Evolutionary conservation across 2,888 invertebrate species (phyloP), one percentile per base, ranked within the genome.

Genomic region (Athalia cordata): DNA sequence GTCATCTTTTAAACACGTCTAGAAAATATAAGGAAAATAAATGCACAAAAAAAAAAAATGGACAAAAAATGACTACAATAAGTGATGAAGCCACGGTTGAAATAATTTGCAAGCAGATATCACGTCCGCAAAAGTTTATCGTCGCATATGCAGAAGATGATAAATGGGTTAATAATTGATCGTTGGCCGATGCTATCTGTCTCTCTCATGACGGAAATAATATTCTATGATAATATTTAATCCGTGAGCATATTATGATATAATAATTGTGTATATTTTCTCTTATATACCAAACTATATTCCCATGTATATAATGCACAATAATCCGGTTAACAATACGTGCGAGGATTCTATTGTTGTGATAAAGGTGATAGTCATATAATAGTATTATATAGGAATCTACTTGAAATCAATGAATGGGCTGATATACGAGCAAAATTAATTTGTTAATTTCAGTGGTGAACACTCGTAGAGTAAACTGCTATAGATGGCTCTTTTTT

Each of bases 361-460:
- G 29, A 5, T 11, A 52, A 2, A 55, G 43, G 29, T 68, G 52
- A 52, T 68, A 52, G 29, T 11, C 52, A 11, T 68, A n/a, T n/a
- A n/a, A n/a, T n/a, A n/a, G n/a, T n/a, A 29, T 29, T 29, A 2
- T 29, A 29, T 29, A 29, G 1, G 1, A 29, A 29, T 29, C 29
- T 29, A 68, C 5, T 29, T 11, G 29, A 55, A 68, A 68, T 68
- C 68, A 68, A 68, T 68, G 55, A 50, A 55, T 7, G 52, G 55
- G 7, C 50, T 55, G 68, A 29, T 43, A 55, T 68, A 55, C 15
- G 52, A 68, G 11, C 55, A 52, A 55, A 29, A 29, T 29, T 29
- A 29, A 29, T 29, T 29, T 29, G 29, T 29, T 29, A 29, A 29
- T 29, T 29, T 29, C 29, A 29, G 29, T 29, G 29, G 29, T 29